A percentile compares a stretch with the other conserved stretches of the same genome.
phyloP scores from a whole-genome alignment of 2,113 vertebrate species.

The Desmodus rotundus region DNA sequence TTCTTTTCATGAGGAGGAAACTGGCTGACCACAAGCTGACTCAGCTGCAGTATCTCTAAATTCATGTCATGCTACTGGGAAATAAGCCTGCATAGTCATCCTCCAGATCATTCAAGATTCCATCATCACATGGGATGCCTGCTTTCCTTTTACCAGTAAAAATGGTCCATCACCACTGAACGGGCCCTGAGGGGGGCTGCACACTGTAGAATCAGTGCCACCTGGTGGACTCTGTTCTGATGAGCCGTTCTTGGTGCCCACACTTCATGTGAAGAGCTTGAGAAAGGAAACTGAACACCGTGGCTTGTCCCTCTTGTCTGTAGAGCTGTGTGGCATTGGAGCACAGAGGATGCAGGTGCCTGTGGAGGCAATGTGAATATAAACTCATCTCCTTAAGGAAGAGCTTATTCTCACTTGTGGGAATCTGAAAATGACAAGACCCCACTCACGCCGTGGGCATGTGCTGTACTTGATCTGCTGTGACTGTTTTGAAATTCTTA shows the following conservation, averaged over 20 bases:
- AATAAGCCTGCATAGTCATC: not conserved
- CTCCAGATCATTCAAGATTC: not conserved
- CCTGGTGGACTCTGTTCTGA: rapidly evolving
- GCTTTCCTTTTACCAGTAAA: not conserved
- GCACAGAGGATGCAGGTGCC: not conserved
- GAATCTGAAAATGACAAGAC: not conserved
- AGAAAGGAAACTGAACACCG: not conserved
- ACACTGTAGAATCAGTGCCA: rapidly evolving
- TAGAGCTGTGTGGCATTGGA: not conserved
- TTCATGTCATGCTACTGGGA: not conserved
- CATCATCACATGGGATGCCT: not conserved
- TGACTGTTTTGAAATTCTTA: no score
- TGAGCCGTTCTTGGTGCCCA: not conserved
- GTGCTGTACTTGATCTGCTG: not conserved
- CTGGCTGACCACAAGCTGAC: no score
- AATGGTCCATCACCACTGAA: not conserved
- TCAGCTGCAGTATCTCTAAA: not conserved
- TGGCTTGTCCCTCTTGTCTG: not conserved
- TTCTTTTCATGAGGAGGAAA: not conserved
- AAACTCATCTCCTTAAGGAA: not conserved
- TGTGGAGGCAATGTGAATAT: not conserved
- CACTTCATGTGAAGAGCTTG: not conserved
- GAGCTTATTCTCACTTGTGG: not conserved
- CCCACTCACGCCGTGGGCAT: rapidly evolving
- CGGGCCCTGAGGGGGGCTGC: not conserved